A percentile compares a stretch with the other conserved stretches of the same genome.
phyloP scores from a whole-genome alignment of 1,140 invertebrate species.

The Drosophila takahashii region DNA sequence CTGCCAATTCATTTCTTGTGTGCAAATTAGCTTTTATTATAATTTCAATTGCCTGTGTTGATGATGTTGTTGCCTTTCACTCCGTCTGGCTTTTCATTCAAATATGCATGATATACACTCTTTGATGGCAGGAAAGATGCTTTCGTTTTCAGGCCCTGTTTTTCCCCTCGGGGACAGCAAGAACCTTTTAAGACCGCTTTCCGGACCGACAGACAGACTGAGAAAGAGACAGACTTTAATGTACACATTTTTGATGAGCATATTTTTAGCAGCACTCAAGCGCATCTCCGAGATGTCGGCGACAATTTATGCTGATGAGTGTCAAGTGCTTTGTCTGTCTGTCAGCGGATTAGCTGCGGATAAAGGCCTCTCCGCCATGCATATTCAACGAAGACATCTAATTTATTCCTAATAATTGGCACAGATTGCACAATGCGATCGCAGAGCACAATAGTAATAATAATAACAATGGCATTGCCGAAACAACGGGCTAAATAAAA shows the following conservation, averaged over 20 bases:
- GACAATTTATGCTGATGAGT: slow-evolving; percentile 36
- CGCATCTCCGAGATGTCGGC: slow-evolving; percentile 44
- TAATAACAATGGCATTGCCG: slow-evolving; percentile 16
- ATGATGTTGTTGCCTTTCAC: slow-evolving; percentile 22
- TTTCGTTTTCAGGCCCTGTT: slow-evolving; percentile 11
- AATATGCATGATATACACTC: slow-evolving; percentile 1
- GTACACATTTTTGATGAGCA: slow-evolving; percentile 7
- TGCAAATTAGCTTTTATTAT: slow-evolving; percentile 52
- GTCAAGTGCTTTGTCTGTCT: slow-evolving; percentile 34
- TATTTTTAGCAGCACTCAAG: slow-evolving; percentile 38
- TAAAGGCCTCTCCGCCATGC: slow-evolving; percentile 32
- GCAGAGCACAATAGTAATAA: slow-evolving; percentile 22
- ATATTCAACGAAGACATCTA: slow-evolving; percentile 66
- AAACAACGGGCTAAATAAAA: slow-evolving; percentile 20
- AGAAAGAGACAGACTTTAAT: background rate
- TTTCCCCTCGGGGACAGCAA: background rate
- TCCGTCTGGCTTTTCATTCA: slow-evolving; percentile 22
- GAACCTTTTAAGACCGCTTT: slow-evolving; percentile 18
- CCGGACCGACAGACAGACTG: background rate
- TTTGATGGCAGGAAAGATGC: slow-evolving; percentile 17
- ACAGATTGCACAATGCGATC: slow-evolving; percentile 69
- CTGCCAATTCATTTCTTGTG: slow-evolving; percentile 28
- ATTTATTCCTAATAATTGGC: slow-evolving; percentile 78
- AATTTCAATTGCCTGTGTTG: slow-evolving; percentile 29
- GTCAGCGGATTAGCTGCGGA: slow-evolving; percentile 50